Percentiles rank a stretch among this genome's conserved stretches.
phyloP scores from a whole-genome alignment of 2,888 invertebrate species.

The Acrobasis consociella region DNA sequence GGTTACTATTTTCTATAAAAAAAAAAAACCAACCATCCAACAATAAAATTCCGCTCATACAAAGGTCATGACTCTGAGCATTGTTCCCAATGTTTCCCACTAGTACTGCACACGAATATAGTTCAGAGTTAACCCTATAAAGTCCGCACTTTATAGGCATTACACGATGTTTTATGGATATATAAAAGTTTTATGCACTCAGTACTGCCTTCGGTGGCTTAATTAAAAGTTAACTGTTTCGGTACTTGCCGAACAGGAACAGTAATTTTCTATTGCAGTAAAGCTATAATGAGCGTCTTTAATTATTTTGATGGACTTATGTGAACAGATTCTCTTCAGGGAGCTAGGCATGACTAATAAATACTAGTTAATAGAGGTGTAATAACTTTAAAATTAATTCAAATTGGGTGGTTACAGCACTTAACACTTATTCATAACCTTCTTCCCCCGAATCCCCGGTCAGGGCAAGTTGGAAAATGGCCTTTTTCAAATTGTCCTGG shows the following conservation, averaged over 20 bases:
- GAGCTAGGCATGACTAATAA: slow-evolving; percentile 4
- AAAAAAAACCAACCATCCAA: too few relatives aligned
- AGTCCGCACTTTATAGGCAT: slow-evolving; percentile 28
- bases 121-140: slow-evolving; percentile 27
- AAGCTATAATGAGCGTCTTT: slow-evolving; percentile 16
- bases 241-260: slow-evolving; percentile 4
- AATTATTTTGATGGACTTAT: slow-evolving; percentile 15
- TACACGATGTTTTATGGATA: slow-evolving; percentile 23
- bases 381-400: slow-evolving; percentile 7
- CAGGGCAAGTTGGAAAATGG: too few relatives aligned
- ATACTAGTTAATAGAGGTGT: not conserved
- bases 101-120: slow-evolving; percentile 24
- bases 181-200: slow-evolving; percentile 24
- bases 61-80: slow-evolving; percentile 1
- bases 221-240: slow-evolving; percentile 24
- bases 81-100: not conserved
- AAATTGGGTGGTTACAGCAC: slow-evolving; percentile 2
- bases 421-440: not conserved
- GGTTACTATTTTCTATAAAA: too few relatives aligned
- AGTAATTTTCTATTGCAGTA: slow-evolving; percentile 17
- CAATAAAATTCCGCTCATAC: too few relatives aligned
- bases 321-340: slow-evolving; percentile 10
- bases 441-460: too few relatives aligned
- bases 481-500: too few relatives aligned
- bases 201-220: slow-evolving; percentile 20